Percentiles rank a stretch among this genome's conserved stretches.
phyloP scores from a whole-genome alignment of 2,113 vertebrate genomes.

The Ciconia maguari region DNA sequence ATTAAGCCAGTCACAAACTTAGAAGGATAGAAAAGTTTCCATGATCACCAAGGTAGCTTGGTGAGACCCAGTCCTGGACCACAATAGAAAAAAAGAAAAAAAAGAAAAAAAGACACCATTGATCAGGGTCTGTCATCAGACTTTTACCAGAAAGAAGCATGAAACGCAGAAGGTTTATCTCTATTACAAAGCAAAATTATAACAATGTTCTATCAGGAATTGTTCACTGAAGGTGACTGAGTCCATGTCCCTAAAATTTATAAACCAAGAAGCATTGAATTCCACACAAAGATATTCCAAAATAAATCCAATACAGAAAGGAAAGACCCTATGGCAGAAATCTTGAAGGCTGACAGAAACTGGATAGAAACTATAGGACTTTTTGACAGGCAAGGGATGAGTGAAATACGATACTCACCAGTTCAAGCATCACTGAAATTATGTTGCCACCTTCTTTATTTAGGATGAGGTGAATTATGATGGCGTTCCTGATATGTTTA shows the following conservation, averaged over 20 bases:
- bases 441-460: background rate
- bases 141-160: background rate
- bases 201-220: background rate
- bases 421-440: background rate
- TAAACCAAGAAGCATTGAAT: background rate
- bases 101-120: background rate
- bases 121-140: background rate
- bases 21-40: background rate
- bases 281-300: background rate
- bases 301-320: background rate
- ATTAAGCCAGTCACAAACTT: background rate
- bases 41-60: background rate
- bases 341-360: background rate
- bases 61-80: background rate
- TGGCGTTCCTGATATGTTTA: background rate
- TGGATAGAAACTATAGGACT: background rate
- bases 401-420: background rate
- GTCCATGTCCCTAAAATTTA: background rate
- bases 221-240: fast-evolving
- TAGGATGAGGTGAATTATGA: background rate
- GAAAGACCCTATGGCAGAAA: background rate
- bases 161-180: background rate
- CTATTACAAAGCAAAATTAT: background rate
- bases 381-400: background rate
- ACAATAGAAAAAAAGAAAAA: background rate